Percentiles rank a stretch among this genome's conserved stretches.
phyloP scores from a whole-genome alignment of 2,797 vertebrate genomes.

The Balearica regulorum region DNA sequence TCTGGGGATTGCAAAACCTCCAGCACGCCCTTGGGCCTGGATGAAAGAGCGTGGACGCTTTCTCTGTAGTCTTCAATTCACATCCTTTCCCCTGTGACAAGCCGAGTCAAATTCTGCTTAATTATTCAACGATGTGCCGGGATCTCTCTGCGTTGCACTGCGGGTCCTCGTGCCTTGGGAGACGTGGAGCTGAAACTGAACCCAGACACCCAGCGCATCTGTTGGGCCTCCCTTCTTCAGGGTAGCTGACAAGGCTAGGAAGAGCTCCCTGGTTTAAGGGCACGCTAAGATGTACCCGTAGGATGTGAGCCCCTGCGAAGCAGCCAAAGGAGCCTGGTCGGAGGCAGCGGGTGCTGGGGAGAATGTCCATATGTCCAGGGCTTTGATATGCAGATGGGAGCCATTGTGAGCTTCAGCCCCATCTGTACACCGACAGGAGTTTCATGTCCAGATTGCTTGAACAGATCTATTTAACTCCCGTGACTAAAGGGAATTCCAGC shows the following conservation, averaged over 20 bases:
- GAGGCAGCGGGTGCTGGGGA: neutral
- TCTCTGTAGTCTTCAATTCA: neutral
- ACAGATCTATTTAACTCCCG: conserved; percentile 22
- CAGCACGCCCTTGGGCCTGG: neutral
- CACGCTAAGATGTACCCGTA: neutral
- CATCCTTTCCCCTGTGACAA: neutral
- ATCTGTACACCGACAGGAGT: neutral
- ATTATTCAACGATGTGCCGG: neutral
- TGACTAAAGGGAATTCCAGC: conserved; percentile 35
- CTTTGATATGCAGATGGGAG: conserved; percentile 54
- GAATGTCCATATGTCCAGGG: conserved; percentile 34
- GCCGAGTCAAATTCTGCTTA: neutral
- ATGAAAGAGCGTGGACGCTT: neutral
- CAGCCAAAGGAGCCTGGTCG: neutral
- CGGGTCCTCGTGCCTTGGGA: neutral
- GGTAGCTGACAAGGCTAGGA: neutral
- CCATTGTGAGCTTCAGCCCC: conserved; percentile 42
- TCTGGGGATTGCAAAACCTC: neutral
- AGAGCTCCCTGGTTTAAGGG: neutral
- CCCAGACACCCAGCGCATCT: fast-evolving
- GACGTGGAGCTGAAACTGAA: neutral
- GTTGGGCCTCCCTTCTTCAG: neutral
- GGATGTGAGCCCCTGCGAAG: neutral
- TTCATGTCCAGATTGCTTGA: conserved; percentile 2
- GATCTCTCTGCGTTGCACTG: neutral